Conservation (phyloP, 2,113 vertebrate species). For the Tragelaphus scriptus region DNA sequence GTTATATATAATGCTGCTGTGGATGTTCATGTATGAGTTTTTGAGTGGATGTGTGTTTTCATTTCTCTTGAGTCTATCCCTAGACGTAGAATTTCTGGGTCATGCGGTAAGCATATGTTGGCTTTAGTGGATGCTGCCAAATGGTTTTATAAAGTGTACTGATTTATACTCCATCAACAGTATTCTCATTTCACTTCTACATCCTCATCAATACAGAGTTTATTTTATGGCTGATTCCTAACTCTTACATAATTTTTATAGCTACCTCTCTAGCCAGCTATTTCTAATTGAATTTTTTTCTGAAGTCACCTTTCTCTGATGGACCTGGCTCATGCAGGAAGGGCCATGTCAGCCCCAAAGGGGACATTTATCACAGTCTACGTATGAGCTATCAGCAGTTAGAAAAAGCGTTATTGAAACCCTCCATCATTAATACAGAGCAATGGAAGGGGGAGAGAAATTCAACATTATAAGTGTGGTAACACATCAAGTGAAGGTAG, state of each 20-base stretch:
- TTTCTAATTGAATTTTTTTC: conserved; percentile 11
- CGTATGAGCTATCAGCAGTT: neutral
- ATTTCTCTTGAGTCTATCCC: neutral
- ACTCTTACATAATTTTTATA: conserved; percentile 17
- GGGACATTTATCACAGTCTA: neutral
- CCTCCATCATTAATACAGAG: neutral
- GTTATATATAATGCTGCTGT: neutral
- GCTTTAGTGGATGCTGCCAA: neutral
- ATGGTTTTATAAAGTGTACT: conserved; percentile 2
- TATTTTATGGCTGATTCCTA: neutral
- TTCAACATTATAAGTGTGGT: neutral
- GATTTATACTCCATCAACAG: neutral
- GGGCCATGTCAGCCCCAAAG: neutral
- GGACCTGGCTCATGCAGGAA: neutral
- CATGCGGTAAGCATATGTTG: neutral
- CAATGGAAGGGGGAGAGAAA: neutral
- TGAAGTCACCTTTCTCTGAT: neutral
- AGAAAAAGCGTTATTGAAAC: neutral
- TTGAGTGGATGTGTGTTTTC: neutral
- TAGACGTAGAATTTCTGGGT: neutral
- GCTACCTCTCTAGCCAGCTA: neutral
- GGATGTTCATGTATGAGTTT: neutral
- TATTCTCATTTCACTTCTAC: neutral
- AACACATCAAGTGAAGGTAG: neutral
- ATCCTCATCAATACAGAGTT: conserved; percentile 15